phyloP scores from a whole-genome alignment of 2,113 vertebrate species.

The Calonectris borealis region DNA sequence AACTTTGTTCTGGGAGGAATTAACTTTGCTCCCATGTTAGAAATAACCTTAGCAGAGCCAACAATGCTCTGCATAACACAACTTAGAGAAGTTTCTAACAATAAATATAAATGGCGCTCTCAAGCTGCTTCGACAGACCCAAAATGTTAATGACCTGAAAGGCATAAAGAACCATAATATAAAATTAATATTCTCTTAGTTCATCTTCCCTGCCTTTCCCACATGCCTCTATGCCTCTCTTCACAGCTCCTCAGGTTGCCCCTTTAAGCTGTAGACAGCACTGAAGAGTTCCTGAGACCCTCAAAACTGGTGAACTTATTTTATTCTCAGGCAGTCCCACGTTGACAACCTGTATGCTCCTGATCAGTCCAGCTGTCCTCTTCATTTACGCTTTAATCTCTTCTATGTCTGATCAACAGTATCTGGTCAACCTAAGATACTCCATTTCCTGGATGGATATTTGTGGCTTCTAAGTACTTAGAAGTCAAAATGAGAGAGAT shows the following conservation, averaged over 20 bases:
- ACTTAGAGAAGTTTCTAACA: background rate
- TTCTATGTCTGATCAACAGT: background rate
- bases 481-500: background rate
- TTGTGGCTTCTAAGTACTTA: background rate
- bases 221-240: accelerated
- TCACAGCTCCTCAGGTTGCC: background rate
- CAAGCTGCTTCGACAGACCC: background rate
- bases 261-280: background rate
- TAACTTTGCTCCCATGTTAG: conserved; percentile 12
- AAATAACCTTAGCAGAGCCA: background rate
- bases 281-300: background rate
- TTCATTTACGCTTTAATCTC: background rate
- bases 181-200: background rate
- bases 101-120: background rate
- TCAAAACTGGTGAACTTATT: background rate
- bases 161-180: background rate
- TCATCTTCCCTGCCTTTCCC: background rate
- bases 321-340: background rate
- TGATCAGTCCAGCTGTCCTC: background rate
- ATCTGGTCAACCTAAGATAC: background rate
- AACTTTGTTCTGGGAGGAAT: conserved; percentile 31
- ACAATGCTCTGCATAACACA: background rate
- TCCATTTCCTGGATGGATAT: background rate
- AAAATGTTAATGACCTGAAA: background rate
- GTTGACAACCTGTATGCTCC: background rate